Evolutionary conservation across 2,888 invertebrate species (phyloP).

Genomic region (Ormyrus rosae): DNA sequence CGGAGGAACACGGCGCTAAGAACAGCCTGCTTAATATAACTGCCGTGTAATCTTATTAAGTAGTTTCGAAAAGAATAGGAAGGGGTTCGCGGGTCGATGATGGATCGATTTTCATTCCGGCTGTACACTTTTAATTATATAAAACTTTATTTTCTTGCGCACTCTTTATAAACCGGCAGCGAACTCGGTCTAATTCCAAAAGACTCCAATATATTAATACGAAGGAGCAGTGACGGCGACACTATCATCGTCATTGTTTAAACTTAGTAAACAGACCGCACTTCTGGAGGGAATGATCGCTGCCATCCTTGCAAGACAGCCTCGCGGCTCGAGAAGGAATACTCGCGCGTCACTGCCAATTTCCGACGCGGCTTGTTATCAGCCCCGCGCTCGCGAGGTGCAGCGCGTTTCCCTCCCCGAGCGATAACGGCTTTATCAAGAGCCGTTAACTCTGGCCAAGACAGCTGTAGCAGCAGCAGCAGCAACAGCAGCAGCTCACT

Average conservation of each 20-base stretch:
- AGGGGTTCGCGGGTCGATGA: not conserved
- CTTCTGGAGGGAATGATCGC: no score
- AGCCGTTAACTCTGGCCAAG: slow-evolving; percentile 36
- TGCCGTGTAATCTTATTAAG: no score
- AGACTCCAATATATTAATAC: no score
- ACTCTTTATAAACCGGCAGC: not conserved
- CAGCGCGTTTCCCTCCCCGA: not conserved
- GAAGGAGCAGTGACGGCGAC: no score
- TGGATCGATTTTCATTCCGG: not conserved
- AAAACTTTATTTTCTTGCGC: not conserved
- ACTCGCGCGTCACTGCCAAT: slow-evolving; percentile 35
- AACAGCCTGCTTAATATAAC: no score
- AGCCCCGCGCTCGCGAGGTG: not conserved
- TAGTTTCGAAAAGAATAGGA: no score
- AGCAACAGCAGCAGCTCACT: not conserved
- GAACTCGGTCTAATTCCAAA: no score
- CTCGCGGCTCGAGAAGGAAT: not conserved
- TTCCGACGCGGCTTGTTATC: slow-evolving; percentile 46
- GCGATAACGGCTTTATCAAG: slow-evolving; percentile 49
- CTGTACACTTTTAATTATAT: not conserved
- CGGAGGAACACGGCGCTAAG: no score
- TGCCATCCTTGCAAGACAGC: no score
- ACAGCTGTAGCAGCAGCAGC: not conserved
- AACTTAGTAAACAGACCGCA: no score
- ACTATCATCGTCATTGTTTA: no score